phyloP scores from a whole-genome alignment of 2,797 vertebrate genomes.

The Ceryle rudis region DNA sequence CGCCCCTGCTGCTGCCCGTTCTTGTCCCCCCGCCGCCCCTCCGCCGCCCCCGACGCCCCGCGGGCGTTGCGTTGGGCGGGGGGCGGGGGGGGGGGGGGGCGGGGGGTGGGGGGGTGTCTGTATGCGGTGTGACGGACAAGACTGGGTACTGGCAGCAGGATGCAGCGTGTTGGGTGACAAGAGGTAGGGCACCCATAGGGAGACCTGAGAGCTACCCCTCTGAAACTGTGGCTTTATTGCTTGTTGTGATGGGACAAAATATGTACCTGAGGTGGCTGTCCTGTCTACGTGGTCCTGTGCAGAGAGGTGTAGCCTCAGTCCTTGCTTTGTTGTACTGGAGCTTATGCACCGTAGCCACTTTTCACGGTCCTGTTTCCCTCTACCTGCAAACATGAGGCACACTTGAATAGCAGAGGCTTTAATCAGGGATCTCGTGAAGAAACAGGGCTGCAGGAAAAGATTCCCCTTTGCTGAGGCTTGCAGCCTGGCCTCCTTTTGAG shows the following conservation, averaged over 20 bases:
- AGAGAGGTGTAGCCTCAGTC: neutral
- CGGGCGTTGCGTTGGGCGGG: no score
- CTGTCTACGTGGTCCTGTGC: fast-evolving
- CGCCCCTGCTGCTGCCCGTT: no score
- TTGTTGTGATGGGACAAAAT: neutral
- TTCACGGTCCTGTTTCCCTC: neutral
- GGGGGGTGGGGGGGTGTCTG: neutral
- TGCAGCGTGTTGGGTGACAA: fast-evolving
- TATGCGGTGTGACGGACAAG: neutral
- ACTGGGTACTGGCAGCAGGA: neutral
- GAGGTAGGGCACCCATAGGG: fast-evolving
- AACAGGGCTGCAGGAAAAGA: neutral
- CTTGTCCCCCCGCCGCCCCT: no score
- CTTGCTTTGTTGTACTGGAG: fast-evolving
- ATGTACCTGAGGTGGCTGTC: neutral
- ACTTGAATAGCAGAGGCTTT: neutral
- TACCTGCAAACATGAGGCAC: neutral
- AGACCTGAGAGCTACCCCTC: neutral
- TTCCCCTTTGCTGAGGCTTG: neutral
- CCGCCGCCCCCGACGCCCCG: no score
- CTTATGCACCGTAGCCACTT: neutral
- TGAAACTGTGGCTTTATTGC: neutral
- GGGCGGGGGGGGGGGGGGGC: no score
- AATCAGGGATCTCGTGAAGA: neutral
- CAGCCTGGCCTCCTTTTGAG: neutral